Evolutionary conservation across 2,113 vertebrate species (phyloP).

Genomic region (Leuciscus idus): DNA sequence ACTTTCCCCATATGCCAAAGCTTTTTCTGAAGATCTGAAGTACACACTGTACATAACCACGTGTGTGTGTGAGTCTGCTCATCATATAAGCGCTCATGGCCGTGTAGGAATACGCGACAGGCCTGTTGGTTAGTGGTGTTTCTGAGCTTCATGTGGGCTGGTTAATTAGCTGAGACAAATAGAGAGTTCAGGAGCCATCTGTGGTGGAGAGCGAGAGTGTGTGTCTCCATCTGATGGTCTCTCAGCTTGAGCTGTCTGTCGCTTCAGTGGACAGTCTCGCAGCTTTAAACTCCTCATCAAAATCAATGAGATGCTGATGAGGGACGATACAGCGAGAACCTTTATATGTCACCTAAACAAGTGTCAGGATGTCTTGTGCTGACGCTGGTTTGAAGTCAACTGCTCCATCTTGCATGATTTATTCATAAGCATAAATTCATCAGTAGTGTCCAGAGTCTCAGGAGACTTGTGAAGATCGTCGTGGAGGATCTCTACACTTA

Average conservation of each 20-base stretch:
- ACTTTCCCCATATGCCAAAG: too few relatives aligned
- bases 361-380: background rate
- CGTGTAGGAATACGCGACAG: background rate
- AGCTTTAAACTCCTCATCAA: background rate
- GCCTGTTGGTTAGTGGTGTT: background rate
- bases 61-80: background rate
- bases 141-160: slow-evolving; percentile 51
- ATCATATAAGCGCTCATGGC: background rate
- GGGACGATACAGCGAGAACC: background rate
- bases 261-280: background rate
- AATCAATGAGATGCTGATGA: background rate
- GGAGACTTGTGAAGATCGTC: background rate
- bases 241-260: slow-evolving; percentile 20
- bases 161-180: slow-evolving; percentile 73
- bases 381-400: background rate
- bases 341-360: background rate
- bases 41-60: background rate
- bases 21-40: background rate
- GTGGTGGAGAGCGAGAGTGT: slow-evolving; percentile 58
- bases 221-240: slow-evolving; percentile 22
- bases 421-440: background rate
- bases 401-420: background rate
- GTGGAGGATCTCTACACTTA: background rate
- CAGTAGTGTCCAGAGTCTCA: background rate
- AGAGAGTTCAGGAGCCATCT: slow-evolving; percentile 72